A percentile compares a stretch with the other conserved stretches of the same genome.
Conservation (phyloP, 2,888 invertebrate species). For the Plagodis dolabraria region DNA sequence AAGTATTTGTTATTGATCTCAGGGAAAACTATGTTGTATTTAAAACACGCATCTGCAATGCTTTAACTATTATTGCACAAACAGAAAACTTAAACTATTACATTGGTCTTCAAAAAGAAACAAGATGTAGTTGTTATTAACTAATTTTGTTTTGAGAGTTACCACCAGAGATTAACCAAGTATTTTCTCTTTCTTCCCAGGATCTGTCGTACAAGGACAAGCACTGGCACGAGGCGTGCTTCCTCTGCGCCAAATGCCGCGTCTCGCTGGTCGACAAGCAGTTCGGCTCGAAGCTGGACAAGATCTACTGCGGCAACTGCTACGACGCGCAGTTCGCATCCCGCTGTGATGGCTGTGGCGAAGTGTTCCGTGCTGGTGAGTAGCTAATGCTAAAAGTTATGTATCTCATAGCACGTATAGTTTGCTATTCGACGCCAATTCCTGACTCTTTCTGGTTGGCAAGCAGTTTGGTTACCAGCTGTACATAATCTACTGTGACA, state of each 20-base stretch:
- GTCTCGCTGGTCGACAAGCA: slow-evolving; percentile 99
- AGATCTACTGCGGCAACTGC: slow-evolving; percentile 99
- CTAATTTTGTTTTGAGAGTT: no score
- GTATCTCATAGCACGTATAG: neutral
- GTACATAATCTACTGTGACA: no score
- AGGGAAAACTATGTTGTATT: no score
- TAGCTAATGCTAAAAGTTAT: slow-evolving; percentile 40
- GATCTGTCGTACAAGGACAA: slow-evolving; percentile 99
- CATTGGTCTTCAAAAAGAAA: no score
- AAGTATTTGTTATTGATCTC: no score
- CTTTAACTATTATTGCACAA: no score
- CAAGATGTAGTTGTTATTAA: no score
- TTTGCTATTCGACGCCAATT: neutral
- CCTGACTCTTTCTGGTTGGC: neutral
- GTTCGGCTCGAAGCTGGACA: slow-evolving; percentile 99
- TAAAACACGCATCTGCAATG: no score
- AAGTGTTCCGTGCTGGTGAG: slow-evolving; percentile 99
- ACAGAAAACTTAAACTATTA: no score
- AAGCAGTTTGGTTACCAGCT: no score
- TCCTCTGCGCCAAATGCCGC: slow-evolving; percentile 99
- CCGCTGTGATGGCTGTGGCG: slow-evolving; percentile 99
- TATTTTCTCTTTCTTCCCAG: slow-evolving; percentile 77
- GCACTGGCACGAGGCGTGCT: slow-evolving; percentile 99
- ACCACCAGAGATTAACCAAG: no score
- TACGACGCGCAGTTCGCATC: slow-evolving; percentile 99